Percentiles rank a stretch among this genome's conserved stretches.
Evolutionary conservation across 2,113 vertebrate genomes (phyloP).

Genomic region (Hippopotamus amphibius): DNA sequence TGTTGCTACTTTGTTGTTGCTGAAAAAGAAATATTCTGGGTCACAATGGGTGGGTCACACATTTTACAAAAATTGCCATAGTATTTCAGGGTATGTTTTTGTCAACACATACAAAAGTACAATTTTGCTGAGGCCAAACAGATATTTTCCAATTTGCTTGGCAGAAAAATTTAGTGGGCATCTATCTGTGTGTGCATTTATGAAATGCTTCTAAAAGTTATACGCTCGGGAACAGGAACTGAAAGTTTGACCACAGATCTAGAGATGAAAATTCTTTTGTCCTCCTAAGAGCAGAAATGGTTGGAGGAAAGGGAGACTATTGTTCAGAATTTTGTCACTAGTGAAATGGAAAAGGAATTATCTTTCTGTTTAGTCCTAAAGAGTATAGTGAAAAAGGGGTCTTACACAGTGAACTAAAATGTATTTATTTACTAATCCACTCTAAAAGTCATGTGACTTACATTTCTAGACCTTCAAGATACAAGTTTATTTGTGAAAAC

Average conservation of each 20-base stretch:
- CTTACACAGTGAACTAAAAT: neutral
- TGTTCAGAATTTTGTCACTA: neutral
- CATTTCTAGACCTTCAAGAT: neutral
- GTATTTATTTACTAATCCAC: neutral
- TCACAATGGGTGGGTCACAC: neutral
- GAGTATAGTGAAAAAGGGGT: neutral
- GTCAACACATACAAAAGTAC: neutral
- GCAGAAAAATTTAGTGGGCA: neutral
- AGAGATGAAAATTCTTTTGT: neutral
- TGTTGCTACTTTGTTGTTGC: neutral
- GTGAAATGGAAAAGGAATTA: slow-evolving; percentile 9
- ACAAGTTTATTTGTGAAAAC: neutral
- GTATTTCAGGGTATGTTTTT: slow-evolving; percentile 10
- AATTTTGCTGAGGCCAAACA: slow-evolving; percentile 35
- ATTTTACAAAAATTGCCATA: slow-evolving; percentile 52
- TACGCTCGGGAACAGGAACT: neutral
- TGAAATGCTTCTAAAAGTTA: slow-evolving; percentile 16
- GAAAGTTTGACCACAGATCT: slow-evolving; percentile 48
- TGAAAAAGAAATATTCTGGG: slow-evolving; percentile 45
- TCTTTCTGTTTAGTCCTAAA: neutral
- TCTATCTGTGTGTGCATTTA: slow-evolving; percentile 35
- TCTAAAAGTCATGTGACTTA: neutral
- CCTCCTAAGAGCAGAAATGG: neutral
- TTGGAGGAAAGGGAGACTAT: neutral
- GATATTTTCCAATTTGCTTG: slow-evolving; percentile 25